These are phyloP conservation scores for Branchellion lobata DNA, from an alignment of 2,888 invertebrate genomes.

Conservation along the genomic window DNA sequence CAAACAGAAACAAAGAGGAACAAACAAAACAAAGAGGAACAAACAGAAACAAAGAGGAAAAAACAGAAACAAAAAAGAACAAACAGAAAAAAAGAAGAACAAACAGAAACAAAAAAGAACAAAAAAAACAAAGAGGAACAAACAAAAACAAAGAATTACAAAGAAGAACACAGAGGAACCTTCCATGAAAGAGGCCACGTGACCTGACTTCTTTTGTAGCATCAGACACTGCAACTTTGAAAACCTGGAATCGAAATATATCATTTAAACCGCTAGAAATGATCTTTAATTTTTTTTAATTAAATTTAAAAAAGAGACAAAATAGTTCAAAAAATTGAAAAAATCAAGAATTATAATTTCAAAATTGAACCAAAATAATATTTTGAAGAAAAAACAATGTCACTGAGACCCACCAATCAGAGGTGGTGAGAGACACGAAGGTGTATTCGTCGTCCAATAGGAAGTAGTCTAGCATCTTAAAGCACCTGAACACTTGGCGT, in stretches of 20 bases:
- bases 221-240: conserved; percentile 40
- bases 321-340: background rate
- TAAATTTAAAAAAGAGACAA: background rate
- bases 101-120: too few species aligned
- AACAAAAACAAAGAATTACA: background rate
- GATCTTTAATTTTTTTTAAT: background rate
- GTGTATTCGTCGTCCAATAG: conserved; percentile 34
- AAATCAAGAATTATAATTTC: background rate
- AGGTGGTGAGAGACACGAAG: conserved; percentile 22
- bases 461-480: conserved; percentile 27
- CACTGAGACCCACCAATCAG: background rate
- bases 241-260: background rate
- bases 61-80: too few species aligned
- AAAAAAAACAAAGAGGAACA: too few species aligned
- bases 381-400: background rate
- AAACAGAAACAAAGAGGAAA: too few species aligned
- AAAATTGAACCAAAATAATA: background rate
- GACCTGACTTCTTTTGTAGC: conserved; percentile 23
- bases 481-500: conserved; percentile 18
- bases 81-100: too few species aligned
- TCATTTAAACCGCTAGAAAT: too few species aligned
- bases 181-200: conserved; percentile 2
- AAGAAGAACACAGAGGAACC: too few species aligned
- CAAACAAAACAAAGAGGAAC: too few species aligned
- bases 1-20: too few species aligned